These are phyloP conservation scores for Neoseiulus cucumeris DNA, from an alignment of 1,140 invertebrate genomes.

Conservation along the genomic window DNA sequence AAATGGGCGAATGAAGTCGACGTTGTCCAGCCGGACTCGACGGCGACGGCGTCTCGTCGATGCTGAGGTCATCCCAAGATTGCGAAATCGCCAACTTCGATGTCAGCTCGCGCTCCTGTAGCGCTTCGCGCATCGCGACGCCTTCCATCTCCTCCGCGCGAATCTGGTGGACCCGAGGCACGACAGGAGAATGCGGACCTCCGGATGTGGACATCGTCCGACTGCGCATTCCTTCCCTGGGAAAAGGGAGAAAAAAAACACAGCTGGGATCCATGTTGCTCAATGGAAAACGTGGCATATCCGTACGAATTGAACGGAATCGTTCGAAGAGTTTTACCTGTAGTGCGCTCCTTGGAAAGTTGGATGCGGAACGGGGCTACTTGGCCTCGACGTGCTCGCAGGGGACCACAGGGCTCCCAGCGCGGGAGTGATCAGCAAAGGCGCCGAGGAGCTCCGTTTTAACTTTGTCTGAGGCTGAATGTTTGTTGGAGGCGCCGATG, in stretches of 20 bases:
- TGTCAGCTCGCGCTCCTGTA: constrained; percentile 2
- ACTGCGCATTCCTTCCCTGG: background rate
- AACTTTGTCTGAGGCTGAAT: background rate
- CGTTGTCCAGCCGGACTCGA: background rate
- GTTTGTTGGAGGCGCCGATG: background rate
- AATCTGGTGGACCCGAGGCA: constrained; percentile 8
- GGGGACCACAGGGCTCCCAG: too few species aligned
- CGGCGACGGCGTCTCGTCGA: background rate
- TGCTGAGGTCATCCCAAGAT: background rate
- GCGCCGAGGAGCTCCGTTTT: constrained; percentile 7
- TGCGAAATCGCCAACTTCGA: constrained; percentile 5
- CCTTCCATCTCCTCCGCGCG: constrained; percentile 5
- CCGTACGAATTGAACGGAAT: too few species aligned
- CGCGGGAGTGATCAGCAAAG: background rate
- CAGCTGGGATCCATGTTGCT: too few species aligned
- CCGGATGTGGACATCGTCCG: background rate
- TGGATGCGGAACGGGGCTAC: too few species aligned
- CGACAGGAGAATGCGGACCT: background rate
- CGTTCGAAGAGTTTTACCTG: too few species aligned
- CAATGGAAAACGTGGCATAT: too few species aligned
- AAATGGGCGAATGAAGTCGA: background rate
- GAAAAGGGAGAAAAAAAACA: background rate
- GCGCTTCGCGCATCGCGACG: background rate
- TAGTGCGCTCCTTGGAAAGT: too few species aligned
- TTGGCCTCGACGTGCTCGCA: too few species aligned